phyloP scores from a whole-genome alignment of 2,797 vertebrate genomes.

The Cheirogaleus major region DNA sequence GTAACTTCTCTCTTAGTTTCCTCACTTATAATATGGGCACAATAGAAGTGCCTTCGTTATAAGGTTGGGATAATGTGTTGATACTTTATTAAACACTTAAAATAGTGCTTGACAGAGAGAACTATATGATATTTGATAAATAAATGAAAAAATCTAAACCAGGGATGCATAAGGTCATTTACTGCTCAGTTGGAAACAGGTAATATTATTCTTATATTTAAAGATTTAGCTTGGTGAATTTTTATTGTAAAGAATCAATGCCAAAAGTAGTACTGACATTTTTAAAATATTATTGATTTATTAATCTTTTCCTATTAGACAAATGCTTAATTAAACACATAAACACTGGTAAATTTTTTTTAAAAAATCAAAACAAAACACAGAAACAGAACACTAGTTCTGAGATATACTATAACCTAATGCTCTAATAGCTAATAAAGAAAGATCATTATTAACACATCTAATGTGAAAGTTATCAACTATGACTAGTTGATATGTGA shows the following conservation, averaged over 20 bases:
- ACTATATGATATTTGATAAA: not conserved
- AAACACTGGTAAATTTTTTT: conserved; percentile 29
- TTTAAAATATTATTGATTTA: conserved; percentile 1
- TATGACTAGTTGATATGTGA: conserved; percentile 69
- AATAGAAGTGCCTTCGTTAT: not conserved
- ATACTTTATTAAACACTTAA: not conserved
- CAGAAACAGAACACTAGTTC: not conserved
- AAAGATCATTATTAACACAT: conserved; percentile 76
- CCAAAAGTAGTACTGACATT: not conserved
- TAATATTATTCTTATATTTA: not conserved
- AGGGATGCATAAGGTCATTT: not conserved
- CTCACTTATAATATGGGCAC: not conserved
- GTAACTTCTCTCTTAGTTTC: not conserved
- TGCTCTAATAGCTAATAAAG: conserved; percentile 69
- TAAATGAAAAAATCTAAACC: not conserved
- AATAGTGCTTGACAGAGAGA: not conserved
- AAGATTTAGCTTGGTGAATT: not conserved
- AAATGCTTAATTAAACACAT: conserved; percentile 36
- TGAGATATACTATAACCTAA: conserved; percentile 66
- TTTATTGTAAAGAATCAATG: not conserved
- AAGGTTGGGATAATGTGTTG: no score
- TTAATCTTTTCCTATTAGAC: conserved; percentile 58
- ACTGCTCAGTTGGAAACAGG: not conserved
- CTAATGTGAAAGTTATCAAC: conserved; percentile 62
- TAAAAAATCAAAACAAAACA: not conserved